Base-by-base conservation (phyloP, 2,797 vertebrate species). In the Syncerus caffer region DNA sequence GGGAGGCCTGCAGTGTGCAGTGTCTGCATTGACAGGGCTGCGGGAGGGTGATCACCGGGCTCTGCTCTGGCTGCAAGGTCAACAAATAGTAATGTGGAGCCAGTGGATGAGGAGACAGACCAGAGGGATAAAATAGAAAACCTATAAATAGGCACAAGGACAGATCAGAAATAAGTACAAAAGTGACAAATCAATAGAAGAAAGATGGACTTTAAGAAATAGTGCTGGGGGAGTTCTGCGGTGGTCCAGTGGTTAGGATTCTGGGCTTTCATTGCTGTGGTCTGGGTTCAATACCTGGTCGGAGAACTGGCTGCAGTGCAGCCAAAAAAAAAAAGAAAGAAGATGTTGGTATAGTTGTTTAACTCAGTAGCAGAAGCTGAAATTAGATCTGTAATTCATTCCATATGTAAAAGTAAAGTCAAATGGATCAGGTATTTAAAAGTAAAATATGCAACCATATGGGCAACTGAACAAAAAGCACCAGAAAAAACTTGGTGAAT, bases 301-400 rank as follows among this genome's bases (percentile, higher is more conserved):
- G 45, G 23, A 42, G 71, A 74, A 27, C 7, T 15, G 38, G 71
- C 71, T 42, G 71, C 23, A 42, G 12, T 74, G 71, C 38, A 27
- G 38, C 38, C 38, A 74, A 38, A 34, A 38, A 12, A 67, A 51
- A 53, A 8, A 38, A 71, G 19, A 38, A 74, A 74, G 38, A 74
- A 45, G 74, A 27, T 27, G 6, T 42, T 7, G 23, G 6, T 25
- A 15, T 25, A 27, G 23, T 23, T 74, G 21, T 74, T 74, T 74
- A 74, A 74, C 71, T 74, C 45, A 27, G 23, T 45, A 74, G 6
- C 2, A 0, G 89, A 89, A 94, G 78, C 38, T 71, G 64, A 57
- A 71, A 82, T 94, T 57, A 71, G 53, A 50, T 71, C 51, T 89
- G 25, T 71, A 82, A 14, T 17, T 71, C 76, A 57, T 71, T 57